These are phyloP conservation scores for Hyperopisus bebe DNA, from an alignment of 2,113 vertebrate genomes.

Conservation along the genomic window DNA sequence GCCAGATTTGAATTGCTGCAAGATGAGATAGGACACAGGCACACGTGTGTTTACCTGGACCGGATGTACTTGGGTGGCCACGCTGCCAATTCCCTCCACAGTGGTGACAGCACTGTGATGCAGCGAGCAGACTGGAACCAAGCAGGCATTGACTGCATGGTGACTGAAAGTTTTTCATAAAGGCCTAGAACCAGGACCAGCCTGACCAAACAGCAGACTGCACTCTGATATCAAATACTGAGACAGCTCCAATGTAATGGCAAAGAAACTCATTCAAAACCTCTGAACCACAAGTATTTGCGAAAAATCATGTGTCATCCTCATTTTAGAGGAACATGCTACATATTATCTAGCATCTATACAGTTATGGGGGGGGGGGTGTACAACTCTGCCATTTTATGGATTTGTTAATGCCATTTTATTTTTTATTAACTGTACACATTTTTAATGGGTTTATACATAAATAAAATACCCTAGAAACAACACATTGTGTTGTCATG, in stretches of 20 bases:
- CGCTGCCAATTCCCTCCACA: slow-evolving; percentile 88
- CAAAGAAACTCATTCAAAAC: background rate
- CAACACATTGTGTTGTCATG: background rate
- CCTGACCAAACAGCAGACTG: background rate
- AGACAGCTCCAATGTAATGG: background rate
- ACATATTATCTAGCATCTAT: background rate
- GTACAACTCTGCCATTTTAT: background rate
- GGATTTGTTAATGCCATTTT: too few species aligned
- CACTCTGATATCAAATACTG: background rate
- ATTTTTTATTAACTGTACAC: background rate
- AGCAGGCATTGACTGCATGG: slow-evolving; percentile 77
- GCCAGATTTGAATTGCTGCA: background rate
- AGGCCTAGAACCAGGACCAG: slow-evolving; percentile 42
- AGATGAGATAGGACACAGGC: background rate
- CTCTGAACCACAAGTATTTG: background rate
- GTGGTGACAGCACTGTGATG: slow-evolving; percentile 83
- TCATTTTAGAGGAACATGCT: background rate
- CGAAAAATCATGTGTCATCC: background rate
- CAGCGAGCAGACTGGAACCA: slow-evolving; percentile 82
- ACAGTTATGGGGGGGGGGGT: background rate
- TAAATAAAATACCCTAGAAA: background rate
- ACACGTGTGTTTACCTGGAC: slow-evolving; percentile 68
- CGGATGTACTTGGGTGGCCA: slow-evolving; percentile 79
- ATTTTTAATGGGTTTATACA: background rate
- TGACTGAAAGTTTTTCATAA: slow-evolving; percentile 65